Base-by-base conservation (phyloP, 37 sponge, comb jelly and placozoan species). In the Chondrosia reniformis region DNA sequence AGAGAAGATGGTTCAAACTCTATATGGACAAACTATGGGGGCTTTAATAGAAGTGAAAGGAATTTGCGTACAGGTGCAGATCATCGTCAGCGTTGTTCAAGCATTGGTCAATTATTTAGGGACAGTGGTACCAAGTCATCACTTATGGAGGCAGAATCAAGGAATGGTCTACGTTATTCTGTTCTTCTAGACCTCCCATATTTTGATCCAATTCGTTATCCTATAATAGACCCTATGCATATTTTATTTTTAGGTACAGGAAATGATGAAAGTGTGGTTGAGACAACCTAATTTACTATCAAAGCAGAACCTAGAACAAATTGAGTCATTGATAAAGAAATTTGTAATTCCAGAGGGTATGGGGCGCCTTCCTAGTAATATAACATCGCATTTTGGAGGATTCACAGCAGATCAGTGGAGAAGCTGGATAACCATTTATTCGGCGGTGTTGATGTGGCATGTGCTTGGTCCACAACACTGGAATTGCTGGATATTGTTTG, bases 391-490 rank as follows among this genome's bases (percentile, higher is more conserved):
- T 27, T 84, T 63, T 67, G 63, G 74, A 55, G 85, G 85, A 3
- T 89, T 89, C 40, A 89, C 58, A 24, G 89, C 89, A 41, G 67
- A 79, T 39, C 85, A 89, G 72, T 89, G 89, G 89, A 49, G 52
- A 19, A 84, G 31, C 24, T 89, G 85, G 85, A 89, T 64, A 25
- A 69, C 65, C 38, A 64, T 89, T 24, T 84, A 81, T 61, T 89
- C 89, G 33, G 74, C 85, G 6, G 39, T 84, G 41, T 41, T 76
- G 8, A 22, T 89, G n/a, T 73, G 84, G 55, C 55, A 57, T 0
- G 79, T 89, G 33, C 63, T 89, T 3, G 84, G 80, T 31, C 2
- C 40, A 36, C 45, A 67, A 0, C 71, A 84, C 34, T 69, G 80
- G 24, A 28, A 37, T 1, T 81, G 81, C 25, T 89, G 89, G 89